Percentiles rank a stretch among this genome's conserved stretches.
Conservation (phyloP, 2,888 invertebrate genomes). For the Platypus cylindrus region DNA sequence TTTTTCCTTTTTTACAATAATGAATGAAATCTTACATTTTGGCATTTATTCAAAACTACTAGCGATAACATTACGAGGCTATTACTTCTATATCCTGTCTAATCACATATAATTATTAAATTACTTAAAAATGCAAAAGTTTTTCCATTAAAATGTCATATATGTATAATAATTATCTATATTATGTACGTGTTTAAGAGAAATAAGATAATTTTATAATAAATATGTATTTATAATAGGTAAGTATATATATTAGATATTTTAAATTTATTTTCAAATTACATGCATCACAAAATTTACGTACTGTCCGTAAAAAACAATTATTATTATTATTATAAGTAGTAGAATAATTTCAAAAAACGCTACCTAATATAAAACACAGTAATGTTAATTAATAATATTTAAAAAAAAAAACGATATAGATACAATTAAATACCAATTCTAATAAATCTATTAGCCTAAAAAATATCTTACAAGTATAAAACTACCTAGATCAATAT, state of each 20-base stretch:
- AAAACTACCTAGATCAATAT: constrained; percentile 23
- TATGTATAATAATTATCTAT: too few species aligned
- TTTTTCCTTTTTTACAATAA: too few species aligned
- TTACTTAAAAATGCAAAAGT: constrained; percentile 35
- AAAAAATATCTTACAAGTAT: constrained; percentile 24
- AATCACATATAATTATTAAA: constrained; percentile 27
- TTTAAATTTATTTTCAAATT: too few species aligned
- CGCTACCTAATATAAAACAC: constrained; percentile 34
- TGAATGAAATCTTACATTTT: constrained; percentile 20
- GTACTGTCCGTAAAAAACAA: constrained; percentile 24
- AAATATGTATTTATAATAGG: too few species aligned
- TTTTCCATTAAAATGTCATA: too few species aligned
- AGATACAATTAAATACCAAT: constrained; percentile 28
- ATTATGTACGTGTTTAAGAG: too few species aligned
- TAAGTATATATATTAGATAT: too few species aligned
- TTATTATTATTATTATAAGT: constrained; percentile 18
- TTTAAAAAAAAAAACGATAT: too few species aligned
- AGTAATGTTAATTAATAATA: constrained; percentile 26
- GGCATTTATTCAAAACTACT: constrained; percentile 23
- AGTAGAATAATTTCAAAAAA: too few species aligned
- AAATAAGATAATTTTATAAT: too few species aligned
- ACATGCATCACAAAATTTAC: constrained; percentile 32
- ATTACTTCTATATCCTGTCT: constrained; percentile 22
- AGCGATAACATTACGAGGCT: constrained; percentile 17
- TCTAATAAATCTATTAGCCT: too few species aligned